Conservation (phyloP, 1,140 invertebrate genomes). For the Cydia splendana region DNA sequence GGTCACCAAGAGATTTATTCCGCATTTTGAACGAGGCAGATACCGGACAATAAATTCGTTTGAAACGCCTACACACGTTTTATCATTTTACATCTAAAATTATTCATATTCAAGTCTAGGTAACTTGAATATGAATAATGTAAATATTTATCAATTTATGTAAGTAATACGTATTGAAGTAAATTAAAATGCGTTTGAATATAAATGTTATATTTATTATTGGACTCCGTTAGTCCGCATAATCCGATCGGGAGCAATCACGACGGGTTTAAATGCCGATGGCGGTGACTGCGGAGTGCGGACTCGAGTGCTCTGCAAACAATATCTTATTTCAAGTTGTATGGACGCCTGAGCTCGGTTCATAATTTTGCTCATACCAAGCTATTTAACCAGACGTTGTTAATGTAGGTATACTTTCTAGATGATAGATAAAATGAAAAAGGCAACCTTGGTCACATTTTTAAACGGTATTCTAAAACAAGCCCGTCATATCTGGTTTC, state of each 20-base stretch:
- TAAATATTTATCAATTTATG: neutral
- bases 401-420: neutral
- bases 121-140: neutral
- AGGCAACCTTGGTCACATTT: constrained; percentile 1
- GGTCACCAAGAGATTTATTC: constrained; percentile 26
- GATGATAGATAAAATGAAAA: constrained; percentile 17
- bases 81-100: neutral
- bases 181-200: neutral
- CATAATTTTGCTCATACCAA: neutral
- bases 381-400: neutral
- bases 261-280: constrained; percentile 17
- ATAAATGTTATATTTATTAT: constrained; percentile 13
- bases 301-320: constrained; percentile 43
- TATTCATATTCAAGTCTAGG: neutral
- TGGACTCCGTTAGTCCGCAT: constrained; percentile 3
- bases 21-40: constrained; percentile 22
- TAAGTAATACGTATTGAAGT: neutral
- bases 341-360: neutral
- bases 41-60: constrained; percentile 18
- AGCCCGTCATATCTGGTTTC: constrained; percentile 2
- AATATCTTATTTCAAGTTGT: constrained; percentile 44
- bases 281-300: constrained; percentile 16
- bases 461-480: constrained; percentile 5
- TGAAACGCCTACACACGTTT: neutral
- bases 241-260: constrained; percentile 14